Conservation (phyloP, 2,888 invertebrate species). For the Adelphocoris suturalis region DNA sequence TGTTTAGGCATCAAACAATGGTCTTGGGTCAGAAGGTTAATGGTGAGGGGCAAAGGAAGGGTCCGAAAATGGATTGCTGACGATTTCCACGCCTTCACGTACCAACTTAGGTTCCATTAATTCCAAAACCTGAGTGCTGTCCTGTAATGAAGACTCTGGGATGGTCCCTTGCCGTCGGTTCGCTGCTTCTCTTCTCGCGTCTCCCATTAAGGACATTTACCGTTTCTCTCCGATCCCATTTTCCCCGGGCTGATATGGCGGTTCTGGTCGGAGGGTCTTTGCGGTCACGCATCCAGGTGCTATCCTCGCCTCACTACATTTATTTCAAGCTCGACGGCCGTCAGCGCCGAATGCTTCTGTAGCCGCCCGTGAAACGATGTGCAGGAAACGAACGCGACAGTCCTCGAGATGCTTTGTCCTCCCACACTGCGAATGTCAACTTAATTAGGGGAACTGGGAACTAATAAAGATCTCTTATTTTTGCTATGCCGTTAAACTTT, state of each 20-base stretch:
- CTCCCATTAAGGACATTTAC: conserved; percentile 53
- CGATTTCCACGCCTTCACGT: neutral
- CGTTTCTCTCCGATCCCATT: conserved; percentile 62
- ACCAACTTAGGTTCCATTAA: neutral
- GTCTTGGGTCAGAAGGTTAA: no score
- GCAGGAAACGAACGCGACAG: neutral
- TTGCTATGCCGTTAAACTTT: no score
- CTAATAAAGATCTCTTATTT: neutral
- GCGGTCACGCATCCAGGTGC: conserved; percentile 65
- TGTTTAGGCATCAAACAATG: no score
- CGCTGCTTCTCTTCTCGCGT: conserved; percentile 38
- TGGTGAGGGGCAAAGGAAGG: no score
- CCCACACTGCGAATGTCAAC: neutral
- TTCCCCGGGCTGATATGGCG: conserved; percentile 51
- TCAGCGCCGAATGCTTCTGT: conserved; percentile 29
- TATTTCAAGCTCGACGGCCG: conserved; percentile 25
- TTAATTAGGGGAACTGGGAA: neutral
- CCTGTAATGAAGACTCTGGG: neutral
- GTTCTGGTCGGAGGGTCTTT: conserved; percentile 49
- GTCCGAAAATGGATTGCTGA: neutral
- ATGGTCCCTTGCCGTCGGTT: neutral
- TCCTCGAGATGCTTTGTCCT: neutral
- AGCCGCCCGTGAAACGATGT: neutral
- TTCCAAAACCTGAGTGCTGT: neutral
- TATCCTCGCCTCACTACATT: conserved; percentile 61